phyloP scores from a whole-genome alignment of 2,888 invertebrate genomes.

The Nemapogon koenigi region DNA sequence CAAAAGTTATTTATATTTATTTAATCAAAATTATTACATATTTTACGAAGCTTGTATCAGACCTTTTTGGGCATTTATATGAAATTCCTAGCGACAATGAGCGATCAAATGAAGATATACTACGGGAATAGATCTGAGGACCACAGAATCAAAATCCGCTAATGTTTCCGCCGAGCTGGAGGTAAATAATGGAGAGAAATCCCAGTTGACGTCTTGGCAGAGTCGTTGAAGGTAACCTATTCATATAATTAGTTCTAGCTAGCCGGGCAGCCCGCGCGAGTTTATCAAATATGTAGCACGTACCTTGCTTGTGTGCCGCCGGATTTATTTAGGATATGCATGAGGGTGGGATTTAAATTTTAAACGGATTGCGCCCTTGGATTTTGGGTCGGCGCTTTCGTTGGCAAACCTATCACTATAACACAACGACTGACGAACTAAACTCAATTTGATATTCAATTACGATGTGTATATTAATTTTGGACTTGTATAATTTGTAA shows the following conservation, averaged over 20 bases:
- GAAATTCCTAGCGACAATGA: too few species aligned
- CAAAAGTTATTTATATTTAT: too few species aligned
- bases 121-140: too few species aligned
- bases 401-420: conserved; percentile 57
- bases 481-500: not conserved
- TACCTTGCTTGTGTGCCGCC: conserved; percentile 45
- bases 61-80: too few species aligned
- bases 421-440: conserved; percentile 9
- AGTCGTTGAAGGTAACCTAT: conserved; percentile 3
- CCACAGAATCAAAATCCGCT: not conserved
- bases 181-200: not conserved
- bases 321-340: conserved; percentile 66
- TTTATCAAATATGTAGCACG: conserved; percentile 65
- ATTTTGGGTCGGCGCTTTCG: conserved; percentile 50
- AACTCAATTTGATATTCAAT: conserved; percentile 2
- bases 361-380: conserved; percentile 64
- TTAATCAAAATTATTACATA: too few species aligned
- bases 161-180: not conserved
- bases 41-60: too few species aligned
- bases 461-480: too few species aligned
- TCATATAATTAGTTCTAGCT: conserved; percentile 13
- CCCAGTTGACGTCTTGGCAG: too few species aligned
- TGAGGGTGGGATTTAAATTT: conserved; percentile 64
- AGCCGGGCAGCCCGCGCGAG: conserved; percentile 29
- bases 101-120: too few species aligned